Base-by-base conservation (phyloP, 1,140 invertebrate genomes). In the Drosophila willistoni region DNA sequence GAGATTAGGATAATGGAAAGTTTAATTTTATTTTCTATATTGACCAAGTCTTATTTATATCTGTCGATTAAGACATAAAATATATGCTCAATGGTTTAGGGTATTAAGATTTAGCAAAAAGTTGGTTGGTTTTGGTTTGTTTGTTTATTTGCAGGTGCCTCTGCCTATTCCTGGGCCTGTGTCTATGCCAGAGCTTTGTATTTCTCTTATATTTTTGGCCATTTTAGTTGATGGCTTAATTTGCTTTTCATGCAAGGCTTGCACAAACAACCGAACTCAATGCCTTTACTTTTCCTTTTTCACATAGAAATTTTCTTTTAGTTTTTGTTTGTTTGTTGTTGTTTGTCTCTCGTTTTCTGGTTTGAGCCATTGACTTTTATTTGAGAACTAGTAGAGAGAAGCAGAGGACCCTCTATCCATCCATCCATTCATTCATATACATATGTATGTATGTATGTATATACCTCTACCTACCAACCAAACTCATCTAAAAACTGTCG, bases 281-380 rank as follows among this genome's bases (percentile, higher is more conserved):
- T 62, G 44, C 44, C 44, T 51, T 51, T 51, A n/a, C 44, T 51
- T 51, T 19, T 51, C 17, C 17, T 51, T 51, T 51, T 59, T 71
- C 68, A 14, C n/a, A 39, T 56, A 54, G 51, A 55, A 73, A 55
- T 42, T 59, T 59, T 59, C 10, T 25, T 60, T 66, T 39, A 5
- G 33, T 76, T 47, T 75, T 59, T 76, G 19, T 9, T 36, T 36
- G 7, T 36, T 36, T 36, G 34, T 36, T 39, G 9, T 44, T 76
- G 41, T 75, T 63, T 76, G 41, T 22, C 57, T 51, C 64, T 69
- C 66, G 78, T 89, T 80, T 51, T 68, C 70, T 61, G 57, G 57
- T 84, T 71, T 77, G 62, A 77, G 44, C 68, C 80, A 74, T 87
- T 87, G 79, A 83, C 77, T 86, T 86, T 89, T 89, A 83, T 89